These are phyloP conservation scores for Nephrotoma flavescens DNA, from an alignment of 2,888 invertebrate species.

Conservation along the genomic window DNA sequence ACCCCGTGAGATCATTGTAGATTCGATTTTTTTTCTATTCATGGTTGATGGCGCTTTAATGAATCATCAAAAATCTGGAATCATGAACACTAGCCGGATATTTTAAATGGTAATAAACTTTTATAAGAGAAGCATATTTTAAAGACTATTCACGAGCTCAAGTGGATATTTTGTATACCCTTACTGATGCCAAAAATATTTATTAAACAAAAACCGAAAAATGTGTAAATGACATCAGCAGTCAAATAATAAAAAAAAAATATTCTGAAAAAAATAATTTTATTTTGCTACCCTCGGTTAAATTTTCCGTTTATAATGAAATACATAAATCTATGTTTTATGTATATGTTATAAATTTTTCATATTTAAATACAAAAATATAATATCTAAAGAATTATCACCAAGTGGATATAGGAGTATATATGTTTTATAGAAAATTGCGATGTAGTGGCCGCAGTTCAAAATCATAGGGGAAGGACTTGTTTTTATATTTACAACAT, in stretches of 20 bases:
- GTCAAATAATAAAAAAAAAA: background rate
- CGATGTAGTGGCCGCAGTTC: no score
- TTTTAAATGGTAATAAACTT: no score
- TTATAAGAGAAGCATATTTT: no score
- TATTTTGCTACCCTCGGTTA: background rate
- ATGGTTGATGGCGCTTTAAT: no score
- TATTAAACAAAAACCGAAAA: background rate
- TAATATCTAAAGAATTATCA: background rate
- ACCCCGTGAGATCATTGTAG: no score
- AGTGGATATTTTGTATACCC: background rate
- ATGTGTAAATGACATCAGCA: background rate
- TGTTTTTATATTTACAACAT: no score
- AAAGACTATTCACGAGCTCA: background rate
- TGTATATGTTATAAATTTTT: background rate
- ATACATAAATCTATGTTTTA: background rate
- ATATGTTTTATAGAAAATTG: background rate
- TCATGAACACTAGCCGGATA: no score
- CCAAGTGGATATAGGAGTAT: background rate
- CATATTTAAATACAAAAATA: background rate
- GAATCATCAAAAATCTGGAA: no score
- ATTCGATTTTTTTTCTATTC: no score
- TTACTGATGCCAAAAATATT: background rate
- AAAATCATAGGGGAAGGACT: no score
- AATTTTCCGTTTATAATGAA: background rate
- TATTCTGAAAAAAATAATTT: background rate